Conservation (phyloP, 92 coral and sea anemone genomes). For the Actinernus sp. region DNA sequence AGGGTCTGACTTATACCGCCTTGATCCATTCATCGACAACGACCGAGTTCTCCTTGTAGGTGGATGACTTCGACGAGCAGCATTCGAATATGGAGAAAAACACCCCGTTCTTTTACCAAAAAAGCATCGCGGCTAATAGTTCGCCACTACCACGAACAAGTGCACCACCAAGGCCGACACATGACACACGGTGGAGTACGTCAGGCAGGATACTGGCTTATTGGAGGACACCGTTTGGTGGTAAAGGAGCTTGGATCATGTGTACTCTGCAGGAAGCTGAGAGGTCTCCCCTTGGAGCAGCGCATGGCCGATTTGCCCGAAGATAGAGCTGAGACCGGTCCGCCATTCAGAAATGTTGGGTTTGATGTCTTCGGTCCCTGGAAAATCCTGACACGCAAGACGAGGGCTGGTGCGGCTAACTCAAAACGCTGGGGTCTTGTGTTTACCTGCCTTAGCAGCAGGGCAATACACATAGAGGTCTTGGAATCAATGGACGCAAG, state of each 20-base stretch:
- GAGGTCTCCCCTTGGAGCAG: slow-evolving; percentile 17
- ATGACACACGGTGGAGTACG: no score
- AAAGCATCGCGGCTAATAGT: no score
- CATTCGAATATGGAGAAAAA: no score
- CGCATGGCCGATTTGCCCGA: slow-evolving; percentile 46
- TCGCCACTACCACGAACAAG: no score
- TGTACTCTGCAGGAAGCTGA: slow-evolving; percentile 12
- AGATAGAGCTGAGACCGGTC: slow-evolving; percentile 20
- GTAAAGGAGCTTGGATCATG: slow-evolving; percentile 14
- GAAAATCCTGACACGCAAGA: slow-evolving; percentile 14
- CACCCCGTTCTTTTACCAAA: no score
- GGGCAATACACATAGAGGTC: slow-evolving; percentile 43
- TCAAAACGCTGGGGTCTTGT: slow-evolving; percentile 44
- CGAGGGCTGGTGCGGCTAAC: slow-evolving; percentile 20
- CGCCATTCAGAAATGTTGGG: slow-evolving; percentile 37
- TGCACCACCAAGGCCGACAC: no score
- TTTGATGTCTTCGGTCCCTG: slow-evolving; percentile 41
- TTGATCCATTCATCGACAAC: no score
- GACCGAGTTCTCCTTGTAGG: no score
- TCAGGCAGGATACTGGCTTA: no score
- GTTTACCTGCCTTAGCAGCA: slow-evolving; percentile 32
- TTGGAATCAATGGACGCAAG: slow-evolving; percentile 39
- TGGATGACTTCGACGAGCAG: no score
- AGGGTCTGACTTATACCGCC: no score
- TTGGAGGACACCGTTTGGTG: slow-evolving; percentile 7